Conservation (phyloP, 2,113 vertebrate species). For the Tragelaphus imberbis region DNA sequence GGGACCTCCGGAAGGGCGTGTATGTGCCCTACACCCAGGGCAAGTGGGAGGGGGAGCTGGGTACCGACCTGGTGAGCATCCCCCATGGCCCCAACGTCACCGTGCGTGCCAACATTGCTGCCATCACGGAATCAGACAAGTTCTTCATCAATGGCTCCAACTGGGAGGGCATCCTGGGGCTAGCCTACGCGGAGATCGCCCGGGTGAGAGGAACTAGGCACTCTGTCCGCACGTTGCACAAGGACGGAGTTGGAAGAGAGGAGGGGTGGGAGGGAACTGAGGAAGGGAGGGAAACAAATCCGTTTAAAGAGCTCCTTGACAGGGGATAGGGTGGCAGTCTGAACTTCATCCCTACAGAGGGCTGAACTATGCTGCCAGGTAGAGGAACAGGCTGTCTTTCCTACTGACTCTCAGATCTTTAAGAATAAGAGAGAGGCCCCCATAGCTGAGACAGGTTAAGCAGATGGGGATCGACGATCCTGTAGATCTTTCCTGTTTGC, state of each 20-base stretch:
- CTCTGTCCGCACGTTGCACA: not conserved
- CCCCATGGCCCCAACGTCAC: slow-evolving; percentile 95
- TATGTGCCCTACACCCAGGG: slow-evolving; percentile 99
- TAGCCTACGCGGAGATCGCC: slow-evolving; percentile 96
- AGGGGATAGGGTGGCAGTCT: not conserved
- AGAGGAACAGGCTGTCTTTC: not conserved
- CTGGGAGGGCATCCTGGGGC: slow-evolving; percentile 98
- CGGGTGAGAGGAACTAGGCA: slow-evolving; percentile 82
- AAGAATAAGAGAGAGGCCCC: not conserved
- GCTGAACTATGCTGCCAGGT: not conserved
- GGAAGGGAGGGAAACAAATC: not conserved
- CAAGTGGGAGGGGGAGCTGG: slow-evolving; percentile 98
- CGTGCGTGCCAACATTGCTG: slow-evolving; percentile 94
- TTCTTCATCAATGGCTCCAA: slow-evolving; percentile 99
- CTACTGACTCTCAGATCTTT: not conserved
- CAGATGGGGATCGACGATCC: not conserved
- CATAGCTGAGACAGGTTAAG: not conserved
- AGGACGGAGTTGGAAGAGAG: not conserved
- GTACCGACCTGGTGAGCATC: slow-evolving; percentile 94
- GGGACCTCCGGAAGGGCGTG: slow-evolving; percentile 90
- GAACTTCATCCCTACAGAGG: not conserved
- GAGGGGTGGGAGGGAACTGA: not conserved
- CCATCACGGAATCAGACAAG: slow-evolving; percentile 96
- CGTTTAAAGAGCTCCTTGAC: not conserved
- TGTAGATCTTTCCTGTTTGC: not conserved